Percentiles rank a stretch among this genome's conserved stretches.
Conservation (phyloP, 2,888 invertebrate genomes). For the Drosophila sordidapex region DNA sequence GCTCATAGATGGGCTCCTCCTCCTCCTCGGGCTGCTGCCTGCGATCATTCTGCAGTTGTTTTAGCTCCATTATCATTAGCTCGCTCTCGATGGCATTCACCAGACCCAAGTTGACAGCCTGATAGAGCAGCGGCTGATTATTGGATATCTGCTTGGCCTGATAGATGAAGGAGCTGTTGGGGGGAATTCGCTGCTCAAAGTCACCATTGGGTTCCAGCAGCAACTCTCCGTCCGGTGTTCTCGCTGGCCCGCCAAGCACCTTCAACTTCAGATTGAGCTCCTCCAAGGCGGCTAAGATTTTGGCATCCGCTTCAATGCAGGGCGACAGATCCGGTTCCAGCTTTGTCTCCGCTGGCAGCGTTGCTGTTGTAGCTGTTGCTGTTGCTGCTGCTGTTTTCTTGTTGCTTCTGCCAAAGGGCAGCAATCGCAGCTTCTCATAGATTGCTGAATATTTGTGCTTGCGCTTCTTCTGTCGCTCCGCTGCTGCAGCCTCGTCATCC, state of each 20-base stretch:
- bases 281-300: conserved; percentile 81
- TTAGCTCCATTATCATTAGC: conserved; percentile 74
- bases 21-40: background rate
- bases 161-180: conserved; percentile 89
- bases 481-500: conserved; percentile 19
- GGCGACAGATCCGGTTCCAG: conserved; percentile 32
- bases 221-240: conserved; percentile 33
- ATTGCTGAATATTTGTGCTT: conserved; percentile 81
- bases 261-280: conserved; percentile 81
- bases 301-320: conserved; percentile 76
- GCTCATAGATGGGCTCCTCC: conserved; percentile 73
- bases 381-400: conserved; percentile 57
- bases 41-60: conserved; percentile 38
- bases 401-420: conserved; percentile 64
- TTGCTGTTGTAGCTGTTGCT: conserved; percentile 38
- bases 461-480: conserved; percentile 70
- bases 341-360: background rate
- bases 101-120: conserved; percentile 83
- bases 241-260: conserved; percentile 49
- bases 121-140: conserved; percentile 70
- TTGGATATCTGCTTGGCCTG: conserved; percentile 83
- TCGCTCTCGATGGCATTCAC: conserved; percentile 82
- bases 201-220: conserved; percentile 69
- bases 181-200: conserved; percentile 85
- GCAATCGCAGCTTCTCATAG: conserved; percentile 83